Base-by-base conservation (phyloP, 1,140 invertebrate species). In the Trichoplusia ni region DNA sequence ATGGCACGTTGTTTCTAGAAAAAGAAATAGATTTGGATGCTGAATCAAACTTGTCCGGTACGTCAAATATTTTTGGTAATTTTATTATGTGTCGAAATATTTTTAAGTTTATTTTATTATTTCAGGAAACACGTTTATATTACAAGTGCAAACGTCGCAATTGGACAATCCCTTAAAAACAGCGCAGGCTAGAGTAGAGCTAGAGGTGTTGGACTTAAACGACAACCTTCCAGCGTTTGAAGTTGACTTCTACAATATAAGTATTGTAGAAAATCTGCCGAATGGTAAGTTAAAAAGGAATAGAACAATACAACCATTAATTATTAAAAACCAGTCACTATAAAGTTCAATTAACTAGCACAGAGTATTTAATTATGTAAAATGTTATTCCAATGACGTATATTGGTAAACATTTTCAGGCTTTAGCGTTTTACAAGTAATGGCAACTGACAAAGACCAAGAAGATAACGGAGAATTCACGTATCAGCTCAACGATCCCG, bases 241-340 rank as follows among this genome's bases (percentile, higher is more conserved):
- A 84, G 95, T 96, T 0, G 96, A 97, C 70, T 93, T 96, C 67
- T 97, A 97, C 78, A 97, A 97, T 68, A 97, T 98, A 31, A 97
- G 96, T 66, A 97, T 98, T 46, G 96, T 97, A 38, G 96, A 98
- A 81, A 97, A 98, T 83, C 89, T 97, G 25, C 97, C 96, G 0
- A 96, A 96, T 70, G 96, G 96, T 63, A 94, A 66, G 64, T 19
- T 35, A 9, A 6, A 35, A 4, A 35, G 5, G 27, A 47, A 21
- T 21, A 1, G 14, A 7, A 19, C 7, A 37, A 21, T 38, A n/a
- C n/a, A n/a, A n/a, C n/a, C n/a, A n/a, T n/a, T n/a, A n/a, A n/a
- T n/a, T n/a, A n/a, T n/a, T n/a, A n/a, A n/a, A n/a, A n/a, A n/a
- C n/a, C n/a, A n/a, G n/a, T n/a, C n/a, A n/a, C n/a, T n/a, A n/a